Conservation (phyloP, 2,888 invertebrate species). For the Noctua janthe region DNA sequence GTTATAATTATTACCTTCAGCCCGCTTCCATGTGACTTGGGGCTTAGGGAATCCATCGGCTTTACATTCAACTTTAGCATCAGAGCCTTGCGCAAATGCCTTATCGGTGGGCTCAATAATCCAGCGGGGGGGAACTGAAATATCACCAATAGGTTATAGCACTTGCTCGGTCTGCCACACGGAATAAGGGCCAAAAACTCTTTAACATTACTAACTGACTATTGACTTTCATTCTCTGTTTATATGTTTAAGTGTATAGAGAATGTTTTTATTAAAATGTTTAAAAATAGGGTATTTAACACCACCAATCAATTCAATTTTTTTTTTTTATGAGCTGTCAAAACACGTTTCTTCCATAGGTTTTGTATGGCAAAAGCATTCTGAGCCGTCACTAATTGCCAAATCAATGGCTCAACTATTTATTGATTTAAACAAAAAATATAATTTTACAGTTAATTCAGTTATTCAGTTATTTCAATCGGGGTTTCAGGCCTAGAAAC, state of each 20-base stretch:
- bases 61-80: constrained; percentile 98
- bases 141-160: constrained; percentile 71
- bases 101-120: constrained; percentile 98
- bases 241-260: constrained; percentile 8
- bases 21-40: constrained; percentile 98
- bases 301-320: not conserved
- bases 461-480: not conserved
- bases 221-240: constrained; percentile 33
- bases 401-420: not conserved
- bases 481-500: not conserved
- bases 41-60: constrained; percentile 99
- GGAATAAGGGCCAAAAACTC: constrained; percentile 18
- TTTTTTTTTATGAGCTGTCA: not conserved
- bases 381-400: not conserved
- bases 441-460: not conserved
- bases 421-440: not conserved
- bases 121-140: constrained; percentile 98
- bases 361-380: not conserved
- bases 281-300: not conserved
- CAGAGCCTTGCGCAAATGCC: constrained; percentile 98
- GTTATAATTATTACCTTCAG: constrained; percentile 93
- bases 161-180: constrained; percentile 52
- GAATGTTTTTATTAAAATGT: constrained; percentile 20
- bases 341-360: not conserved
- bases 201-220: constrained; percentile 10